Evolutionary conservation across 2,797 vertebrate species (phyloP).

Genomic region (Gallinago nigripennis): DNA sequence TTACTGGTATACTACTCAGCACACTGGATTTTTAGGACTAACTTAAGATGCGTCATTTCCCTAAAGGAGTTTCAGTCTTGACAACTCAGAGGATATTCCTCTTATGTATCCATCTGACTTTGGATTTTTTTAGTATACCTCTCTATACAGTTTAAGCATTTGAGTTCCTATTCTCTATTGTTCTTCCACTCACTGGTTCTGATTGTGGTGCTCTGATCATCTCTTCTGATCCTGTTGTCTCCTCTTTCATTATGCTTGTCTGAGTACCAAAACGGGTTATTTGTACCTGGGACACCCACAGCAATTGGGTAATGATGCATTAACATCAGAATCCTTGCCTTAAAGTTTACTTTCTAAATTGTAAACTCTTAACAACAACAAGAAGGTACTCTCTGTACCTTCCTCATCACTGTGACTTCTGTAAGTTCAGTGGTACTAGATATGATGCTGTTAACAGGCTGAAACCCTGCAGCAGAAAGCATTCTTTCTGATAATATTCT

Average conservation of each 20-base stretch:
- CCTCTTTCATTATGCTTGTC: background rate
- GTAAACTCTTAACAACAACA: background rate
- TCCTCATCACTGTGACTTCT: rapidly evolving
- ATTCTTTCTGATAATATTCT: background rate
- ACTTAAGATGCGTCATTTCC: background rate
- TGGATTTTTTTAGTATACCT: background rate
- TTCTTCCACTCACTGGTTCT: background rate
- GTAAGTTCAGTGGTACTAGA: background rate
- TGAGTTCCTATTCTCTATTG: background rate
- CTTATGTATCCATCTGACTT: background rate
- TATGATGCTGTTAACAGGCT: background rate
- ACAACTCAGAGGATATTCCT: background rate
- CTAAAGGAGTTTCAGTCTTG: background rate
- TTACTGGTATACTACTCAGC: background rate
- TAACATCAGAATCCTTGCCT: background rate
- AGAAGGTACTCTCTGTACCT: background rate
- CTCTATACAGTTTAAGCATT: background rate
- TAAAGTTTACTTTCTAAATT: background rate
- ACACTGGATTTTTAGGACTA: background rate
- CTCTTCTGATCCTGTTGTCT: background rate
- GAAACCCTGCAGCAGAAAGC: background rate
- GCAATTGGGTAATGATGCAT: background rate
- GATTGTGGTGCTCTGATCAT: background rate
- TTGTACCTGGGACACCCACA: background rate
- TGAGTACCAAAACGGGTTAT: background rate